Conservation (phyloP, 2,888 invertebrate genomes). For the Pseudococcus viburni region DNA sequence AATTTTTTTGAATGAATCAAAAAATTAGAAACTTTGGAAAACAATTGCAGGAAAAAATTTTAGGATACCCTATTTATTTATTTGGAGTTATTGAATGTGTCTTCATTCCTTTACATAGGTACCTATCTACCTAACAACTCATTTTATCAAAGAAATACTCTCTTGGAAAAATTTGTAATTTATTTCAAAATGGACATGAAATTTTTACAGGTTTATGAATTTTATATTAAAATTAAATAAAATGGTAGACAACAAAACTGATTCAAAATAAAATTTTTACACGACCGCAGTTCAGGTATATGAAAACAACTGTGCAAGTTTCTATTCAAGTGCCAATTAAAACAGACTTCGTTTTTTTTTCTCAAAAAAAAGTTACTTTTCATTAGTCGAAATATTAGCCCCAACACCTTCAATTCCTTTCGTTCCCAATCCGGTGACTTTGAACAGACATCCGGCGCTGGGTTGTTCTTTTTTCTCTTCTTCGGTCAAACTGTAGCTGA, state of each 20-base stretch:
- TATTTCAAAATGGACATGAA: no score
- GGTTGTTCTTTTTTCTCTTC: constrained; percentile 71
- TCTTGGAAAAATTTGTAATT: no score
- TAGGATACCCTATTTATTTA: no score
- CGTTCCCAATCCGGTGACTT: constrained; percentile 65
- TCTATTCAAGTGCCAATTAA: not conserved
- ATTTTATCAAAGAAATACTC: no score
- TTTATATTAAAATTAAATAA: not conserved
- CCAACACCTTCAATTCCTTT: constrained; percentile 46
- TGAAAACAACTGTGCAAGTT: not conserved
- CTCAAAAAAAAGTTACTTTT: not conserved
- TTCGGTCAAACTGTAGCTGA: constrained; percentile 71
- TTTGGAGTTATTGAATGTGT: no score
- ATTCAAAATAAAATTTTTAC: not conserved
- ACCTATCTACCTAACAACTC: no score
- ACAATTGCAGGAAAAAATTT: no score
- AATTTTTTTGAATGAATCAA: no score
- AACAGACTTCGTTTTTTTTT: not conserved
- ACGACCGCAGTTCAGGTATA: not conserved
- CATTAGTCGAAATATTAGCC: not conserved
- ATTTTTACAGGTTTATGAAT: not conserved
- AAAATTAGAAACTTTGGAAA: no score
- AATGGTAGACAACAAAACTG: not conserved
- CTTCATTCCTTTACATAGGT: no score
- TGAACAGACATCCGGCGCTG: constrained; percentile 73